Base-by-base conservation (phyloP, 2,888 invertebrate species). In the Elysia crispata region DNA sequence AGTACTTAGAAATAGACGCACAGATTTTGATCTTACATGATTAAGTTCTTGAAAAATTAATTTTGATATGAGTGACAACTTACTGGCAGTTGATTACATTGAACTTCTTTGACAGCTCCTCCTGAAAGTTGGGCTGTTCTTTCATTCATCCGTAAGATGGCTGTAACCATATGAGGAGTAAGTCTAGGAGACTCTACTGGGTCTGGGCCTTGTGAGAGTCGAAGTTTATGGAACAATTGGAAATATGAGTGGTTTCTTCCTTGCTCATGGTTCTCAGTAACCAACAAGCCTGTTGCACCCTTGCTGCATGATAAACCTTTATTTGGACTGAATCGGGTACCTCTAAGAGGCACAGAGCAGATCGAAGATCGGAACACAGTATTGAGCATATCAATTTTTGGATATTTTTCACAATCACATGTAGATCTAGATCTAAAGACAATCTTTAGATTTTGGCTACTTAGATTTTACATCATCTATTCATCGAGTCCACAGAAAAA, bases 21-120 rank as follows among this genome's bases (percentile, higher is more conserved):
- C n/a, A n/a, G n/a, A n/a, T n/a, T n/a, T n/a, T n/a, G n/a, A n/a
- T n/a, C n/a, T n/a, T n/a, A n/a, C n/a, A n/a, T n/a, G n/a, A n/a
- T n/a, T n/a, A n/a, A n/a, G n/a, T n/a, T n/a, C n/a, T n/a, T n/a
- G n/a, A n/a, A n/a, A n/a, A n/a, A n/a, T n/a, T n/a, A n/a, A n/a
- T n/a, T n/a, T n/a, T n/a, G n/a, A n/a, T n/a, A n/a, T n/a, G n/a
- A 41, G 11, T 11, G 11, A 41, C 3, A 41, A 41, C 62, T 73
- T 72, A 81, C 83, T 41, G 96, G 95, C 85, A 99, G 93, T 89
- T 98, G 97, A 93, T 98, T 98, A 0, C 96, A 96, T 90, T 98
- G 50, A 95, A 96, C 90, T 23, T 83, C 85, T 90, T 95, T 96
- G 20, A 98, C 86, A 18, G 87, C 86, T 30, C 87, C 86, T 33